phyloP scores from a whole-genome alignment of 2,113 vertebrate species.

The Shinisaurus crocodilurus region DNA sequence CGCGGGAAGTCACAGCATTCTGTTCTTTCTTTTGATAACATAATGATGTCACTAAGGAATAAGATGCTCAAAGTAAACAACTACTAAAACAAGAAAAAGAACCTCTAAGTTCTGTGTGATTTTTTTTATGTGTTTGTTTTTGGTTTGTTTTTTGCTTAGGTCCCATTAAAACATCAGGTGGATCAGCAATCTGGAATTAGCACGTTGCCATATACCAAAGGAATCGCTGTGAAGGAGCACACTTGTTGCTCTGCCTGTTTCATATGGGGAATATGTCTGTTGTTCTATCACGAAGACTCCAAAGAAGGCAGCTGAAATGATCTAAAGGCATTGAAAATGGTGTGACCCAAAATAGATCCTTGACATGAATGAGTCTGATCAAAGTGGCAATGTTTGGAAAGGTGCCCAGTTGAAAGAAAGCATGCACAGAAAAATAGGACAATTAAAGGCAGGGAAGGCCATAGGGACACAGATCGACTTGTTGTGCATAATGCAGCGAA shows the following conservation, averaged over 20 bases:
- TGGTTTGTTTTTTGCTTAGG: background rate
- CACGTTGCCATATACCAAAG: fast-evolving
- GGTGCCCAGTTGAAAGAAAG: background rate
- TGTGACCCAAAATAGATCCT: slow-evolving; percentile 37
- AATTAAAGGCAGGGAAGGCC: fast-evolving
- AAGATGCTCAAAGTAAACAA: slow-evolving; percentile 30
- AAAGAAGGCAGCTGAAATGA: background rate
- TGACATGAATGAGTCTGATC: slow-evolving; percentile 11
- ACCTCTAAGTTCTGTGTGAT: background rate
- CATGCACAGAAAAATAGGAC: background rate
- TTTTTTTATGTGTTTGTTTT: background rate
- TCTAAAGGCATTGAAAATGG: slow-evolving; percentile 41
- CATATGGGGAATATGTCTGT: fast-evolving
- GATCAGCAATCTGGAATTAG: fast-evolving
- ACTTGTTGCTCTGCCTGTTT: background rate
- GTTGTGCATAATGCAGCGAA: fast-evolving
- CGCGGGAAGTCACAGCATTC: background rate
- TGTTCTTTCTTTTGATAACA: slow-evolving; percentile 23
- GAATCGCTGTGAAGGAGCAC: fast-evolving
- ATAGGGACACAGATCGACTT: background rate
- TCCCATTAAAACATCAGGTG: fast-evolving
- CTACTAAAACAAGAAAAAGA: background rate
- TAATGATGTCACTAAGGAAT: slow-evolving; percentile 3
- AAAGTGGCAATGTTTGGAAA: slow-evolving; percentile 37
- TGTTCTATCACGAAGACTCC: background rate